Evolutionary conservation across 92 coral and sea anemone species (phyloP).

Genomic region (Phenganax marumi): DNA sequence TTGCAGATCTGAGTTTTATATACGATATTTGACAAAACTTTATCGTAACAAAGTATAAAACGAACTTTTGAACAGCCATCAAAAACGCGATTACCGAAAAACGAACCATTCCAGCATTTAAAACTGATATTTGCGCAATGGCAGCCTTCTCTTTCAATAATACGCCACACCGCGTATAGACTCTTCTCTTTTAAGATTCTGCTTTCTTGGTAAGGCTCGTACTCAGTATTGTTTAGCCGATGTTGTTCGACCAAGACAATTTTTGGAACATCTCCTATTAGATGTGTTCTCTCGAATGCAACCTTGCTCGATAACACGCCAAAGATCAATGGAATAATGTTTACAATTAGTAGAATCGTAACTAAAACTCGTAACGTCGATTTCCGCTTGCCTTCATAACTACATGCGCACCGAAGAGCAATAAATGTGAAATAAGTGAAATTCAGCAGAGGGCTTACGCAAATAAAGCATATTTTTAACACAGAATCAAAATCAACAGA

Average conservation of each 20-base stretch:
- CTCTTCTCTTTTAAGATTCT: neutral
- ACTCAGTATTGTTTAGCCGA: neutral
- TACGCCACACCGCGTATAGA: slow-evolving; percentile 8
- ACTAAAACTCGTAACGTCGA: neutral
- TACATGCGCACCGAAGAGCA: neutral
- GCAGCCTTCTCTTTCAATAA: neutral
- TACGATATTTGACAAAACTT: neutral
- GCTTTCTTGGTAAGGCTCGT: neutral
- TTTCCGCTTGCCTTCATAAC: neutral
- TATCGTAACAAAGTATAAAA: neutral
- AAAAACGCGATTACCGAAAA: neutral
- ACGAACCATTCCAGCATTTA: slow-evolving; percentile 17
- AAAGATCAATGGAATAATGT: slow-evolving; percentile 2
- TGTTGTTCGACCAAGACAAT: neutral
- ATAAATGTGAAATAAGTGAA: slow-evolving; percentile 13
- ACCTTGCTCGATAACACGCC: slow-evolving; percentile 6
- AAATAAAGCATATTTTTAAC: slow-evolving; percentile 13
- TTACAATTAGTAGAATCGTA: neutral
- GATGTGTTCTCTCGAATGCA: slow-evolving; percentile 24
- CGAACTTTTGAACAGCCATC: slow-evolving; percentile 8
- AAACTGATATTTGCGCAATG: neutral
- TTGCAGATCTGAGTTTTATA: slow-evolving; percentile 3
- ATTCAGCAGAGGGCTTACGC: slow-evolving; percentile 16
- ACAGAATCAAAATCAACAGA: slow-evolving; percentile 10
- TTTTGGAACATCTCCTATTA: slow-evolving; percentile 23